A percentile compares a stretch with the other conserved stretches of the same genome.
phyloP scores from a whole-genome alignment of 2,888 invertebrate genomes.

The Octonoba sinensis region DNA sequence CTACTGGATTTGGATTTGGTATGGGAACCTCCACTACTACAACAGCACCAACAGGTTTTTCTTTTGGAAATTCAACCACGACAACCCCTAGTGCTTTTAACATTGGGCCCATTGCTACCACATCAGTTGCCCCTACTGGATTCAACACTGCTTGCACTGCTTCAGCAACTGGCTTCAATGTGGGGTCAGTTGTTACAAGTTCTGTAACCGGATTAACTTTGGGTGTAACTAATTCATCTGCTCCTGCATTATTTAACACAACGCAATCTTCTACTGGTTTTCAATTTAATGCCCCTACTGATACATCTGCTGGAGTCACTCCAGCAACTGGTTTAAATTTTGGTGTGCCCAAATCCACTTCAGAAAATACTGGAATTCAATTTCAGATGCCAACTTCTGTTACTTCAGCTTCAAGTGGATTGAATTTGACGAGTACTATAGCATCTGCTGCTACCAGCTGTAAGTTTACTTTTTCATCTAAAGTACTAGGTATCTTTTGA shows the following conservation, averaged over 20 bases:
- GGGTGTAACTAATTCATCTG: not conserved
- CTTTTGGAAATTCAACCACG: not conserved
- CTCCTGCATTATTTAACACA: not conserved
- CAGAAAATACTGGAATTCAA: conserved; percentile 18
- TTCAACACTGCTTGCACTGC: not conserved
- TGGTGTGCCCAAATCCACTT: conserved; percentile 10
- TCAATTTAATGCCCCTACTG: conserved; percentile 10
- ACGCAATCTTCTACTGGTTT: conserved; percentile 18
- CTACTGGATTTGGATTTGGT: conserved; percentile 26
- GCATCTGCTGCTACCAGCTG: not conserved
- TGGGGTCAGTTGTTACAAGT: not conserved
- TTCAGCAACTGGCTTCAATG: not conserved
- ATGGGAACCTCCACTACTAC: conserved; percentile 1
- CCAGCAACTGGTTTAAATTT: conserved; percentile 9
- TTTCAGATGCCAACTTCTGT: conserved; percentile 25
- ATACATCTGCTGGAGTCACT: not conserved
- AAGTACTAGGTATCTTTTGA: too few relatives aligned
- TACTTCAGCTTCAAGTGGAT: conserved; percentile 8
- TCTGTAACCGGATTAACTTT: too few relatives aligned
- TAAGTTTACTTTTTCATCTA: too few relatives aligned
- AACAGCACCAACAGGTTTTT: not conserved
- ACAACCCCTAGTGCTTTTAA: conserved; percentile 21
- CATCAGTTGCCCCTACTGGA: conserved; percentile 1
- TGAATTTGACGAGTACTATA: conserved; percentile 6
- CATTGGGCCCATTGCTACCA: conserved; percentile 11